Conservation (phyloP, 2,113 vertebrate genomes). For the Octodon degus region DNA sequence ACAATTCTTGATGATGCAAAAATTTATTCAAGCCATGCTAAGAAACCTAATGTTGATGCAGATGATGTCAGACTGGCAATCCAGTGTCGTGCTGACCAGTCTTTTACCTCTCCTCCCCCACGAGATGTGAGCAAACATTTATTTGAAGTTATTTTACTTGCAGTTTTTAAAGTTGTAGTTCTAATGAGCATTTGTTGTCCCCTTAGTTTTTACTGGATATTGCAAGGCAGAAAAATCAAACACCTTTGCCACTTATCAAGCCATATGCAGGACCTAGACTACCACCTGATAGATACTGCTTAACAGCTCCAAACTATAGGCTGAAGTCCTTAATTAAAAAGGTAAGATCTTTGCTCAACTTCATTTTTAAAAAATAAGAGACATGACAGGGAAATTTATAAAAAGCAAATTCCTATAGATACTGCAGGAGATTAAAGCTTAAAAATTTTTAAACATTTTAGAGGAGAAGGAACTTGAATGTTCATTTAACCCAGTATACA, state of each 20-base stretch:
- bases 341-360: conserved; percentile 83
- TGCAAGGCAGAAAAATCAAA: conserved; percentile 97
- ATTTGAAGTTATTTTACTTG: conserved; percentile 64
- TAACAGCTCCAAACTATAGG: conserved; percentile 96
- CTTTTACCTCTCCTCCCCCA: conserved; percentile 96
- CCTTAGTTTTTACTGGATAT: conserved; percentile 93
- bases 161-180: background rate
- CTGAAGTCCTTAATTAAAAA: conserved; percentile 96
- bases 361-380: background rate
- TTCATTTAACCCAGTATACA: conserved; percentile 16
- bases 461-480: conserved; percentile 34
- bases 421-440: conserved; percentile 8
- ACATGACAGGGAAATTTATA: conserved; percentile 39
- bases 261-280: conserved; percentile 95
- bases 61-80: conserved; percentile 97
- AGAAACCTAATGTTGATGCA: conserved; percentile 94
- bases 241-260: conserved; percentile 95
- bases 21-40: conserved; percentile 96
- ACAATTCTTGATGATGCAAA: conserved; percentile 98
- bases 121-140: conserved; percentile 87
- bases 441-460: conserved; percentile 38
- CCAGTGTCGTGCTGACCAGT: conserved; percentile 96
- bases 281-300: conserved; percentile 96
- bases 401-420: conserved; percentile 28
- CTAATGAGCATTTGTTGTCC: conserved; percentile 58